A percentile compares a stretch with the other conserved stretches of the same genome.
Conservation (phyloP, 1,140 invertebrate genomes). For the Drosophila navojoa region DNA sequence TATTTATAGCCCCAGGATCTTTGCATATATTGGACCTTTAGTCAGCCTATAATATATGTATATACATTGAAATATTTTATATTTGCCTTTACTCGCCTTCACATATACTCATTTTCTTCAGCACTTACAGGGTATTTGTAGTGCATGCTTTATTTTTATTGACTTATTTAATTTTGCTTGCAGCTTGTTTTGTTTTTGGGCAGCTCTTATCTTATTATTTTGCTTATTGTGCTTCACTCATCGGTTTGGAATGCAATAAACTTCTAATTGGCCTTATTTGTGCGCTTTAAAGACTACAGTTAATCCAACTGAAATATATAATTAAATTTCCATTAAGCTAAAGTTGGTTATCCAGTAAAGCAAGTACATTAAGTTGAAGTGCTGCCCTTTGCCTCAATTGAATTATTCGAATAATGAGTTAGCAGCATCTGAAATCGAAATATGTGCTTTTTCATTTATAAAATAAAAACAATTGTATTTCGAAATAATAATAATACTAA, state of each 20-base stretch:
- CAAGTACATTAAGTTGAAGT: background rate
- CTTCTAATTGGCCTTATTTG: slow-evolving; percentile 22
- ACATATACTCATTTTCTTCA: too few species aligned
- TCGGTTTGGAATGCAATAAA: slow-evolving; percentile 30
- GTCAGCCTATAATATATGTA: too few species aligned
- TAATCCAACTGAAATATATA: slow-evolving; percentile 9
- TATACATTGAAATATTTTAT: too few species aligned
- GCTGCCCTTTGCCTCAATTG: background rate
- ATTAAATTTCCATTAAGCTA: slow-evolving; percentile 12
- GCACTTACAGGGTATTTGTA: background rate
- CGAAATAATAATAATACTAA: too few species aligned
- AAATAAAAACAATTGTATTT: too few species aligned
- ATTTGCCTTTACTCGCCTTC: too few species aligned
- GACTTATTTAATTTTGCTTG: slow-evolving; percentile 11
- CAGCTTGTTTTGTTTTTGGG: slow-evolving; percentile 25
- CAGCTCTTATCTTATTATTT: slow-evolving; percentile 46
- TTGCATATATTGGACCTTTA: too few species aligned
- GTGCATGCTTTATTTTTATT: background rate
- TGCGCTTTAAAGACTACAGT: slow-evolving; percentile 9
- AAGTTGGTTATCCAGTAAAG: too few species aligned
- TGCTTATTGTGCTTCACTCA: slow-evolving; percentile 39
- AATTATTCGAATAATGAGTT: too few species aligned
- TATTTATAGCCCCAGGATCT: too few species aligned
- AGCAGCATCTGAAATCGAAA: too few species aligned
- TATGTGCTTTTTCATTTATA: too few species aligned